Evolutionary conservation across 2,888 invertebrate genomes (phyloP), one percentile per base, ranked within the genome.

Genomic region (Erebia epiphron): DNA sequence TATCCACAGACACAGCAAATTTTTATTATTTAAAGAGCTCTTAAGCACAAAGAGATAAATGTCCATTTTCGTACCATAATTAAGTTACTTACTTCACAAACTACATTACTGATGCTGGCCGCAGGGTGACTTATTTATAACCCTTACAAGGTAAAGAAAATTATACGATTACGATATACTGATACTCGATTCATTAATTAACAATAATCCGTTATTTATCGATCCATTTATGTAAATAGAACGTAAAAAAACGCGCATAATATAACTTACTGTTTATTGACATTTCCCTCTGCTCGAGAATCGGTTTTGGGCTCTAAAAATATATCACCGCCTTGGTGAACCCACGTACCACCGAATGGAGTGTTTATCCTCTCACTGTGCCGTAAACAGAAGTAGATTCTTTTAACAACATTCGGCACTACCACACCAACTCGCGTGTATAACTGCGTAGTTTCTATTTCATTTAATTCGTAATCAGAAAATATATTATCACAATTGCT

Each of bases 311-410:
- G 87, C 52, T 91, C 86, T 76, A 94, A 80, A 80, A 80, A 89
- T 79, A 94, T 76, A 58, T 89, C 81, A 50, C 79, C 79, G 52
- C 95, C 95, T 81, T 94, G 94, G 80, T 95, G 94, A 74, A 89
- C 82, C 94, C 94, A 95, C 71, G 81, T 82, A 9, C 87, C 88
- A 68, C 83, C 82, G 58, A 87, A 86, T 3, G 87, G 86, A 63
- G 74, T 79, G 74, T 80, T 86, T 71, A 81, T 84, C 75, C 75
- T 78, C 61, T 77, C 81, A 71, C 76, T 84, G 75, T 86, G 78
- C 73, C 78, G 86, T 73, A 86, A 81, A 83, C 88, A 94, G 80
- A 89, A 91, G 78, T 81, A 91, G 77, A 89, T 82, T 83, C 82
- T 90, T 11, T 78, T 84, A 50, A 81, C 76, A 5, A 65, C 62